Conservation (phyloP, 2,113 vertebrate species). For the Vulpes ferrilata region DNA sequence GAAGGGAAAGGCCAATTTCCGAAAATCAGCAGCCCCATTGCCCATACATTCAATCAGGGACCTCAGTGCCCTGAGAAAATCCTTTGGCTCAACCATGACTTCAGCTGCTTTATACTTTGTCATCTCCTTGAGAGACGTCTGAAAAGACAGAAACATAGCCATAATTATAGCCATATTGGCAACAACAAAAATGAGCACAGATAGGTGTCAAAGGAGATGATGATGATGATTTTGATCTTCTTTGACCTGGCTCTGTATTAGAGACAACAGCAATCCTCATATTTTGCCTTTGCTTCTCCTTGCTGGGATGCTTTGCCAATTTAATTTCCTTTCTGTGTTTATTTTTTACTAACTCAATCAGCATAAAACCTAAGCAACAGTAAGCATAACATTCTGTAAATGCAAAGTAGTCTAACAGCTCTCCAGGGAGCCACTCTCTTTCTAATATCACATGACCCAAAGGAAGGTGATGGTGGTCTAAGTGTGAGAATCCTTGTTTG, state of each 20-base stretch:
- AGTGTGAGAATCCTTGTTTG: background rate
- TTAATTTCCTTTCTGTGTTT: constrained; percentile 70
- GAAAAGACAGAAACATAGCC: constrained; percentile 37
- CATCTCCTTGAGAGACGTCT: constrained; percentile 41
- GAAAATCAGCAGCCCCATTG: constrained; percentile 41
- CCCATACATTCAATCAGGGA: constrained; percentile 49
- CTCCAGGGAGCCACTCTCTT: background rate
- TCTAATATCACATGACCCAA: background rate
- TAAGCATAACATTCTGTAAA: constrained; percentile 39
- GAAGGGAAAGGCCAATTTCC: constrained; percentile 60
- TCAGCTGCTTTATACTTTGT: background rate
- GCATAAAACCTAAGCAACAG: constrained; percentile 55
- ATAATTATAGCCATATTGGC: constrained; percentile 34
- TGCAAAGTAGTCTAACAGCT: background rate
- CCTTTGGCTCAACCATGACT: background rate
- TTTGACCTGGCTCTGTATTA: background rate
- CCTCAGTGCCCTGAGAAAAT: constrained; percentile 57
- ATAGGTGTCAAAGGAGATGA: background rate
- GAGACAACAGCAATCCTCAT: constrained; percentile 14
- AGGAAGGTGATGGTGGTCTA: background rate
- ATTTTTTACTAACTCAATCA: constrained; percentile 65
- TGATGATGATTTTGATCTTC: background rate
- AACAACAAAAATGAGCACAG: constrained; percentile 29
- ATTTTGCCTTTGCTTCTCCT: constrained; percentile 13
- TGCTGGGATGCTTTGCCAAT: constrained; percentile 44